Conservation (phyloP, 2,888 invertebrate genomes). For the Nineta flava region DNA sequence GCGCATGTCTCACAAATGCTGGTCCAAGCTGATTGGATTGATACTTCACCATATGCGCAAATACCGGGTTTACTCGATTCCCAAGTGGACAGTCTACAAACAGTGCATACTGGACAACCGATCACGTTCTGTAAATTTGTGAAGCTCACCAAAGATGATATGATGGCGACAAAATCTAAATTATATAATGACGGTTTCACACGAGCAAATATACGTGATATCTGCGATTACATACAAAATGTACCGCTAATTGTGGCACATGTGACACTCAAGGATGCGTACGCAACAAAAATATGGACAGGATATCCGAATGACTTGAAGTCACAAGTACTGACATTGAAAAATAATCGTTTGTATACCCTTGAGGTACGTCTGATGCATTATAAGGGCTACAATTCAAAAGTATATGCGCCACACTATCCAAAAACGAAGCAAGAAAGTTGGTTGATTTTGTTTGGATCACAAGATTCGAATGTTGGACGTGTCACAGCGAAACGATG, state of each 20-base stretch:
- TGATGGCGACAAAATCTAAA: no score
- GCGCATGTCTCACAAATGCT: constrained; percentile 77
- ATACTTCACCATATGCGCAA: constrained; percentile 54
- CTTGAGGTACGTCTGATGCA: background rate
- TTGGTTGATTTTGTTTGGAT: background rate
- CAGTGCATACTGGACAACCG: no score
- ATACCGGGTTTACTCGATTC: constrained; percentile 48
- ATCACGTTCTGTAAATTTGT: no score
- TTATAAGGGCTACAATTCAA: background rate
- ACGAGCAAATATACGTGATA: background rate
- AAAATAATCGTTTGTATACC: background rate
- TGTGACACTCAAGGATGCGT: background rate
- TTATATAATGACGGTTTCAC: no score
- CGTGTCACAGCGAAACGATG: background rate
- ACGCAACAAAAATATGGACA: background rate
- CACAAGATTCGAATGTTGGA: background rate
- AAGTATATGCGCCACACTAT: background rate
- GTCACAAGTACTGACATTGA: background rate
- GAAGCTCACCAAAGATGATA: no score
- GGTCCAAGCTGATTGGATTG: constrained; percentile 80
- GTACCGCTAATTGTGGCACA: background rate
- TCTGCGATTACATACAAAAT: background rate
- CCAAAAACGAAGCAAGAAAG: background rate
- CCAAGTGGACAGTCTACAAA: no score
- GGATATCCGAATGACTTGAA: background rate